phyloP scores from a whole-genome alignment of 2,797 vertebrate genomes.

The Rousettus madagascariensis region DNA sequence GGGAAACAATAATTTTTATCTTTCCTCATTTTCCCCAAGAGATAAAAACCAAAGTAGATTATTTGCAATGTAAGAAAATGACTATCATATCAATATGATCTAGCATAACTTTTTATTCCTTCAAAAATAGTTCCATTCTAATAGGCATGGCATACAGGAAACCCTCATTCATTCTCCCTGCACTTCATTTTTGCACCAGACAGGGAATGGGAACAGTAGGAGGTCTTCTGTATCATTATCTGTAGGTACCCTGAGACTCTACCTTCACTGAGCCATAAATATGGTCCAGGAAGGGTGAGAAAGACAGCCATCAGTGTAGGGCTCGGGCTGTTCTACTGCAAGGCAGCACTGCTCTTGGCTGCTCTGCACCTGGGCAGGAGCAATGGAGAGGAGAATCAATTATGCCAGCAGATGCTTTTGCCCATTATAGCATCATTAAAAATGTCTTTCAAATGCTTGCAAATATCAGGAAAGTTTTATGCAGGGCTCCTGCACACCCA shows the following conservation, averaged over 20 bases:
- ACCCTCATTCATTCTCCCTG: neutral
- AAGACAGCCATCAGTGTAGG: neutral
- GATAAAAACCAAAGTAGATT: slow-evolving; percentile 35
- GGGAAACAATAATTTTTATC: neutral
- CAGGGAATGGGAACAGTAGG: neutral
- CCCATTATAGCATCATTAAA: neutral
- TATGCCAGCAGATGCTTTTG: neutral
- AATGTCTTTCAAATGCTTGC: neutral
- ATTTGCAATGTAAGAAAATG: slow-evolving; percentile 18
- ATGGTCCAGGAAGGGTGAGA: neutral
- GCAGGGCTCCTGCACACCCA: neutral
- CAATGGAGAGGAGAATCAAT: neutral
- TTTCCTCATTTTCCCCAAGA: neutral
- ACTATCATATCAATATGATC: neutral
- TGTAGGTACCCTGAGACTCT: neutral
- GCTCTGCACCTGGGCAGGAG: neutral
- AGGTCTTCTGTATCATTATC: neutral
- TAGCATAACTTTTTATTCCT: neutral
- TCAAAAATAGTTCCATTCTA: neutral
- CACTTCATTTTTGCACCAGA: neutral
- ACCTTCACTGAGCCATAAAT: neutral
- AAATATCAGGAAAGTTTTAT: neutral
- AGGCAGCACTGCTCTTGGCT: neutral
- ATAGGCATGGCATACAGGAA: neutral
- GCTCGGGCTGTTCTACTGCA: neutral